Evolutionary conservation across 2,113 vertebrate species (phyloP).

Genomic region (Diadophis punctatus): DNA sequence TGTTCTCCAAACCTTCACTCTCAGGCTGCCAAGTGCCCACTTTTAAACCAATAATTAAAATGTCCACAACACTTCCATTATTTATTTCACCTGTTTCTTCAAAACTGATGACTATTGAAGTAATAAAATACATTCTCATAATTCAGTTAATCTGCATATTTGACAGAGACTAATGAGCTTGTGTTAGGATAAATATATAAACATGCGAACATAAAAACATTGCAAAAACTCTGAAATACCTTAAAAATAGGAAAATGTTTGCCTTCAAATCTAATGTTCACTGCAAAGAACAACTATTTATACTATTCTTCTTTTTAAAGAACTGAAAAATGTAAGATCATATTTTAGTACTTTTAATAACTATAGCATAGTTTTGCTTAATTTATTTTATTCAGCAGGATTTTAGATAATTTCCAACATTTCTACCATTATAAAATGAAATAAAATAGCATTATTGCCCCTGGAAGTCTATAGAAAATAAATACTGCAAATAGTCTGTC

Average conservation of each 20-base stretch:
- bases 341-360: conserved; percentile 11
- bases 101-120: neutral
- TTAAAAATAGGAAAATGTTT: neutral
- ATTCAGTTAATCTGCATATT: neutral
- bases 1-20: no score
- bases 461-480: neutral
- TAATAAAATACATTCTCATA: neutral
- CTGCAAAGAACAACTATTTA: neutral
- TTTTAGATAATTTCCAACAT: neutral
- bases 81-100: neutral
- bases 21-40: neutral
- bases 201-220: neutral
- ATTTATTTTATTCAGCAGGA: neutral
- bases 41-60: neutral
- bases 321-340: neutral
- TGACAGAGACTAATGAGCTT: neutral
- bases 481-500: conserved; percentile 27
- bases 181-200: neutral
- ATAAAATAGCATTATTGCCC: neutral
- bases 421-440: conserved; percentile 27
- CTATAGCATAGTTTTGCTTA: conserved; percentile 25
- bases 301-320: neutral
- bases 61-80: neutral
- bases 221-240: neutral
- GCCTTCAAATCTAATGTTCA: neutral